Percentiles rank a stretch among this genome's conserved stretches.
Conservation (phyloP, 2,888 invertebrate species). For the Scaptomyza reducta region DNA sequence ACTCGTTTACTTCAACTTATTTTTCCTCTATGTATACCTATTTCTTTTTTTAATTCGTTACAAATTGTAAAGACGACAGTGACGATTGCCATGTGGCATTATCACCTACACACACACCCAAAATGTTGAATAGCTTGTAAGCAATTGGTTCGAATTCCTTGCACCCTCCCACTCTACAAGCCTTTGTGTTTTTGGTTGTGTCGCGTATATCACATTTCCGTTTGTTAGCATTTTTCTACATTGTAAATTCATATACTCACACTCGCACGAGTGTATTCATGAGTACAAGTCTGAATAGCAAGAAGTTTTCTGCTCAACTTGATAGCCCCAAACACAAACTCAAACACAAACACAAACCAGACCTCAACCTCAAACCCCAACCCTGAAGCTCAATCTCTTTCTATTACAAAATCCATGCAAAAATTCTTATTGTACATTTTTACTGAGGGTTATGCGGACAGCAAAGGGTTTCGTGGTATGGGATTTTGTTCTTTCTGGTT, state of each 20-base stretch:
- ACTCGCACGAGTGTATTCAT: constrained; percentile 42
- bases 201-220: constrained; percentile 79
- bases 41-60: constrained; percentile 64
- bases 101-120: constrained; percentile 61
- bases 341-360: constrained; percentile 13
- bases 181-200: constrained; percentile 64
- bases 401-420: constrained; percentile 48
- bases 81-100: constrained; percentile 68
- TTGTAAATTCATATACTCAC: constrained; percentile 55
- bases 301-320: constrained; percentile 78
- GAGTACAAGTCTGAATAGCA: constrained; percentile 57
- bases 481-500: background rate
- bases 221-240: constrained; percentile 73
- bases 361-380: constrained; percentile 11
- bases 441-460: constrained; percentile 31
- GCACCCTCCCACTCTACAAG: constrained; percentile 47
- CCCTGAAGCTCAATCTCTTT: constrained; percentile 27
- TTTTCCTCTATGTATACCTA: constrained; percentile 5
- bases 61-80: constrained; percentile 71
- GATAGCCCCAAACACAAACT: constrained; percentile 62
- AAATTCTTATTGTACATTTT: constrained; percentile 66
- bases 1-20: background rate
- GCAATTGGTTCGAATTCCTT: constrained; percentile 60
- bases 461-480: constrained; percentile 38
- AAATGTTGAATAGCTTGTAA: constrained; percentile 52